Conservation (phyloP, 2,113 vertebrate genomes). For the Eptatretus burgeri region DNA sequence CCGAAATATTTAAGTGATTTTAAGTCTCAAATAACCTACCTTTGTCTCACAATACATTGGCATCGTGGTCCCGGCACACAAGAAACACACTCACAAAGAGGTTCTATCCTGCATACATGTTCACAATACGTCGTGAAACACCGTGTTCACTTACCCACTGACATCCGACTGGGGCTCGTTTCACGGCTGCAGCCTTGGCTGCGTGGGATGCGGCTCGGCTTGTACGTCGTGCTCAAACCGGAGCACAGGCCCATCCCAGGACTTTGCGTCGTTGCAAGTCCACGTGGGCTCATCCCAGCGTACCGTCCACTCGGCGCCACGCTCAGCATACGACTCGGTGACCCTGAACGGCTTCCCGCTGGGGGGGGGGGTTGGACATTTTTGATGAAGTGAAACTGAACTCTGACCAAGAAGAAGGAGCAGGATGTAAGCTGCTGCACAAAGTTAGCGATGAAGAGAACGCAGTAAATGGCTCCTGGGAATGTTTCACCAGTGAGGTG, state of each 20-base stretch:
- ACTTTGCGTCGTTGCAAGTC: not conserved
- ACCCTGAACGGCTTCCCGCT: constrained; percentile 85
- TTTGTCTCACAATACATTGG: too few relatives aligned
- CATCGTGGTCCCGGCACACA: too few relatives aligned
- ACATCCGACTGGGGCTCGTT: constrained; percentile 65
- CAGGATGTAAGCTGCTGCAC: not conserved
- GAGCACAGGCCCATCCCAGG: constrained; percentile 7
- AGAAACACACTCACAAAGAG: too few relatives aligned
- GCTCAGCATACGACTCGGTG: constrained; percentile 53
- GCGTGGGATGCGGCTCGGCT: constrained; percentile 57
- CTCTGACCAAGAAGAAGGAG: not conserved
- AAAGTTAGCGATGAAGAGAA: not conserved
- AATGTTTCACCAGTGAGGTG: too few relatives aligned
- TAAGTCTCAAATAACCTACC: too few relatives aligned
- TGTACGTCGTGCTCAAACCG: constrained; percentile 33
- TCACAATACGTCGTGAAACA: too few relatives aligned
- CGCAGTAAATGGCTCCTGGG: too few relatives aligned
- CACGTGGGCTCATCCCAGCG: not conserved
- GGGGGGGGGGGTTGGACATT: constrained; percentile 8
- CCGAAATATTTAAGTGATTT: too few relatives aligned
- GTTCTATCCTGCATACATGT: too few relatives aligned
- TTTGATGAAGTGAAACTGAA: not conserved
- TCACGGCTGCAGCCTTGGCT: constrained; percentile 93
- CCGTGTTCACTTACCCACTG: constrained; percentile 35
- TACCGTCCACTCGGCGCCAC: not conserved